Evolutionary conservation across 2,113 vertebrate species (phyloP).

Genomic region (Columba janthina): DNA sequence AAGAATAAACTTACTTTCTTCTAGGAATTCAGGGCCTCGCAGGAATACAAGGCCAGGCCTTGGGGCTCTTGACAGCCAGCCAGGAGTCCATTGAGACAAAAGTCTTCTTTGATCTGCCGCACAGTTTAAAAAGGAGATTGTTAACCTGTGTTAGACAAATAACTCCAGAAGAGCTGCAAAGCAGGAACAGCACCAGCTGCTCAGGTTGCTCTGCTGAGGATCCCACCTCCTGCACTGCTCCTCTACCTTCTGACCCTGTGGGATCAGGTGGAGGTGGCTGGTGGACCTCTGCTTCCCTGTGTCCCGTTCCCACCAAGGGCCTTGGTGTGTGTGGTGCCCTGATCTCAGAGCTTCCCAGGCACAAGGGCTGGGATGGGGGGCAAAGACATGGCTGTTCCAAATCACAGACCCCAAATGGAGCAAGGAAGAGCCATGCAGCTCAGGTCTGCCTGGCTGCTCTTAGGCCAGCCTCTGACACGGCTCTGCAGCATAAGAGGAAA

Average conservation of each 20-base stretch:
- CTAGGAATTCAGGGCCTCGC: conserved; percentile 19
- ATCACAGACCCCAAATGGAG: background rate
- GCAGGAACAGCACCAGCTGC: conserved; percentile 37
- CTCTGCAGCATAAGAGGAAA: background rate
- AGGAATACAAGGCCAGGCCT: conserved; percentile 6
- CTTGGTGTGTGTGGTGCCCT: accelerated
- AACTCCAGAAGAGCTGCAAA: conserved; percentile 38
- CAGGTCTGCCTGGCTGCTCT: background rate
- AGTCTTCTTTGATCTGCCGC: conserved; percentile 73
- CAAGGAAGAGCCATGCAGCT: background rate
- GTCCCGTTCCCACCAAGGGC: background rate
- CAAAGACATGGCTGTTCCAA: background rate
- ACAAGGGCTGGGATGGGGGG: background rate
- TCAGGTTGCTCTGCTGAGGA: background rate
- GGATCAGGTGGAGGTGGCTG: background rate
- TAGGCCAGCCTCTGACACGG: background rate
- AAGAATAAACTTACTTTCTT: conserved; percentile 42
- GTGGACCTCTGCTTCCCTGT: background rate
- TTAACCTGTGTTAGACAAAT: conserved; percentile 70
- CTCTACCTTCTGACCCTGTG: background rate
- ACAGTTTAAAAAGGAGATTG: conserved; percentile 66
- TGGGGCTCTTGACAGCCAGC: conserved; percentile 64
- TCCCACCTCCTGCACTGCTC: background rate
- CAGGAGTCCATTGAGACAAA: conserved; percentile 67
- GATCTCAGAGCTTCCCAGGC: background rate